Base-by-base conservation (phyloP, 1,140 invertebrate species). In the Bombus cullumanus region DNA sequence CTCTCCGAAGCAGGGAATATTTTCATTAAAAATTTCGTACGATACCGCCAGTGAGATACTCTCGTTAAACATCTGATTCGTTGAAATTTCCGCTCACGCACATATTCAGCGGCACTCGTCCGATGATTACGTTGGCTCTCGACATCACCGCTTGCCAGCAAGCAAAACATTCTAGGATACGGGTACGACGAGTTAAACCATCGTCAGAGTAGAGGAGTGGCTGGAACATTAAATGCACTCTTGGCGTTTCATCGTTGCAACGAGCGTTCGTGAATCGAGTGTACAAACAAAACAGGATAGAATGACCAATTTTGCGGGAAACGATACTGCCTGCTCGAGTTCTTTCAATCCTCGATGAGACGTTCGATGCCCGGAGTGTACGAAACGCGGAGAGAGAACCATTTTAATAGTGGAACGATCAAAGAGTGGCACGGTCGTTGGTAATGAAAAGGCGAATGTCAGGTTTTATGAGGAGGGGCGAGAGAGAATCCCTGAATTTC, bases 351-450 rank as follows among this genome's bases (percentile, higher is more conserved):
- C 59, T 12, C 76, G 5, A 41, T 28, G 76, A 43, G 18, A 37
- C 39, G 43, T 53, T 53, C 78, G 47, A 34, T 31, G n/a, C 39
- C 4, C n/a, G n/a, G 3, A 66, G 43, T 34, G 72, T 41, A 37
- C 57, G 74, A 53, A 53, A 25, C 39, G 12, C 39, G 62, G 64
- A 43, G 71, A 86, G 64, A 43, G 71, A 86, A 86, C 80, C 76
- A 79, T 89, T 89, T 89, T 89, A 86, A 89, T 88, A 73, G 86
- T 80, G 82, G 74, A 88, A 82, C 75, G 86, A 86, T 88, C 83
- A 88, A 88, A 86, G 80, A 62, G 28, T 53, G 47, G 18, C 47
- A 53, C 47, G 59, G 31, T 39, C 25, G 64, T 57, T 41, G 72
- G 34, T 85, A 79, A 88, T 85, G 88, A 89, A 89, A 86, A 89